Evolutionary conservation across 2,888 invertebrate species (phyloP), one percentile per base, ranked within the genome.

Genomic region (Synergus itoensis): DNA sequence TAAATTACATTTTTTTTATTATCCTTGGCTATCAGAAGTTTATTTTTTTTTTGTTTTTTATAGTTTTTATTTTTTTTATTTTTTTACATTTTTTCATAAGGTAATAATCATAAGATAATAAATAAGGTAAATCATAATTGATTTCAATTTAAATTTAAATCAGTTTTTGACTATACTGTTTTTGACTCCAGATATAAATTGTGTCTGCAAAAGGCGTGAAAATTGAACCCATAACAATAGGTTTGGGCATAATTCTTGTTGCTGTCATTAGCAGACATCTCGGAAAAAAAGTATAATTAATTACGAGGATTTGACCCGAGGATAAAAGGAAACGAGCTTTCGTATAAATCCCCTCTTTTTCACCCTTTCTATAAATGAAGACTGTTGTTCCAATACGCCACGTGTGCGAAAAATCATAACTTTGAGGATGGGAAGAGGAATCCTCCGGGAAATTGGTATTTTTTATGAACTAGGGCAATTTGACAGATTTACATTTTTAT

Each of bases 241-340:
- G n/a, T 48, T 48, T 36, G 69, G 36, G 48, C n/a, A 69, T 69
- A 69, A 69, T 53, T 69, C 48, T 69, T 48, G 45, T 36, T 28
- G 69, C 69, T 69, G 69, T 69, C 69, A 69, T 69, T 69, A 69
- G 36, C 53, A 69, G 48, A 48, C 36, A 28, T 21, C 48, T 53
- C 28, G 16, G 36, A 36, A 16, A 48, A 48, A 48, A 69, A 69
- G 60, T 60, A 69, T 69, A 36, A 69, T 69, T 69, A 69, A 69
- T 69, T 69, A 69, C 48, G 36, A 28, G 48, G 28, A 53, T 48
- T 48, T 69, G 67, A 45, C 67, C 43, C 5, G 21, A 0, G 45
- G 4, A 67, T 67, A 45, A 67, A 67, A 67, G 67, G 40, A 67
- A 67, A 14, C 12, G 12, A 48, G 48, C n/a, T 36, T 36, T 69